phyloP scores from a whole-genome alignment of 1,140 invertebrate genomes.

The Drosophila arizonae region DNA sequence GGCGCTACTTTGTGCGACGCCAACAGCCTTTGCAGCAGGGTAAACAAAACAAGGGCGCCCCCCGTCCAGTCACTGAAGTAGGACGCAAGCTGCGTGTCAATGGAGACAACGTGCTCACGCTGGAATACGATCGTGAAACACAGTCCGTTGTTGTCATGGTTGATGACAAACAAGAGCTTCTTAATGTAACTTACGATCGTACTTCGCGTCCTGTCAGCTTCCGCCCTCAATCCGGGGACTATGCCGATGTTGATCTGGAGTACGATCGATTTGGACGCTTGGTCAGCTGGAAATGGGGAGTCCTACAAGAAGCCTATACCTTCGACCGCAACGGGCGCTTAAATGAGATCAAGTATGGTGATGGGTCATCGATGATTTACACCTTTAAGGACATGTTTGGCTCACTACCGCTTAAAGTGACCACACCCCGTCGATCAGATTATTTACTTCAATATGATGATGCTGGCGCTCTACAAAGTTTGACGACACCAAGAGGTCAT shows the following conservation, averaged over 20 bases:
- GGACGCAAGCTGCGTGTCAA: slow-evolving; percentile 93
- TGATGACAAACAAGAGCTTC: slow-evolving; percentile 93
- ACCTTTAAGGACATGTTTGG: slow-evolving; percentile 95
- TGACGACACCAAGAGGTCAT: slow-evolving; percentile 95
- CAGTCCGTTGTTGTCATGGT: slow-evolving; percentile 95
- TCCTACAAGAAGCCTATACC: slow-evolving; percentile 93
- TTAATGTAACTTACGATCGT: slow-evolving; percentile 96
- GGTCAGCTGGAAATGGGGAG: slow-evolving; percentile 95
- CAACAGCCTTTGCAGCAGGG: slow-evolving; percentile 84
- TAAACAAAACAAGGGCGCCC: slow-evolving; percentile 85
- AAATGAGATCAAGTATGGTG: slow-evolving; percentile 93
- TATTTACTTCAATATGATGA: slow-evolving; percentile 96
- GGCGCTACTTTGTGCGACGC: slow-evolving; percentile 93
- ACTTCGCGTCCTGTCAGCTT: slow-evolving; percentile 95
- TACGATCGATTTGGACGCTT: slow-evolving; percentile 96
- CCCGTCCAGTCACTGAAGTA: slow-evolving; percentile 89
- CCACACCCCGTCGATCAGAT: slow-evolving; percentile 94
- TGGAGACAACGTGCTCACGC: slow-evolving; percentile 94
- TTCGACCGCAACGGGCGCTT: slow-evolving; percentile 94
- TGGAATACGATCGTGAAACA: slow-evolving; percentile 95
- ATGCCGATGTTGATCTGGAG: slow-evolving; percentile 93
- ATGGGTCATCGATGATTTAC: slow-evolving; percentile 93
- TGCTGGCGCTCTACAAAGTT: slow-evolving; percentile 93
- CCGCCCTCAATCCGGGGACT: slow-evolving; percentile 92
- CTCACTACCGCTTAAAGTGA: slow-evolving; percentile 94